Percentiles rank a stretch among this genome's conserved stretches.
phyloP scores from a whole-genome alignment of 2,797 vertebrate species.

The Myotis planiceps region DNA sequence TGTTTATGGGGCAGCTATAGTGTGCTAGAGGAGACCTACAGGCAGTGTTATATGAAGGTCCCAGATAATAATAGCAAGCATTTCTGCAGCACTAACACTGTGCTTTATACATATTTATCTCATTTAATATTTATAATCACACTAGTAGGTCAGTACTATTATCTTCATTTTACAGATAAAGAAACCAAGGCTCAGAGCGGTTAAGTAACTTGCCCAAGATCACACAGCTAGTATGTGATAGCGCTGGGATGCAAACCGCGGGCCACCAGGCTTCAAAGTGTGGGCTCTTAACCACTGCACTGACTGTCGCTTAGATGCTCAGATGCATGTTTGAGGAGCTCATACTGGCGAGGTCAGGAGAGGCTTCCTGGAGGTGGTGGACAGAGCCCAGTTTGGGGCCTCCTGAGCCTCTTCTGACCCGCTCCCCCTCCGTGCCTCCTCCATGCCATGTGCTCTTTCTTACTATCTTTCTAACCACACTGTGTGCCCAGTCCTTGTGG shows the following conservation, averaged over 20 bases:
- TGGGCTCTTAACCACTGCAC: neutral
- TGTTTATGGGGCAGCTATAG: neutral
- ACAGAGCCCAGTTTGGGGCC: neutral
- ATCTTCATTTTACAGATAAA: neutral
- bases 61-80: neutral
- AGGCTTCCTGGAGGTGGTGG: neutral
- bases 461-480: neutral
- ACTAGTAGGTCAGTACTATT: neutral
- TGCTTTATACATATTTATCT: neutral
- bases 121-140: neutral
- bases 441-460: neutral
- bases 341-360: neutral
- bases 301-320: neutral
- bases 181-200: neutral
- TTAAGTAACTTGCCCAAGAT: neutral
- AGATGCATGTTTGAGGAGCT: neutral
- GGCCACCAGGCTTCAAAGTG: neutral
- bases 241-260: neutral
- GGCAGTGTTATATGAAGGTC: neutral
- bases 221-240: neutral
- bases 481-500: neutral
- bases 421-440: rapidly evolving
- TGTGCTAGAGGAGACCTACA: neutral
- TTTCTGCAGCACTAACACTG: neutral
- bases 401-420: neutral